A percentile compares a stretch with the other conserved stretches of the same genome.
phyloP scores from a whole-genome alignment of 2,797 vertebrate genomes.

The Bovichtus variegatus region DNA sequence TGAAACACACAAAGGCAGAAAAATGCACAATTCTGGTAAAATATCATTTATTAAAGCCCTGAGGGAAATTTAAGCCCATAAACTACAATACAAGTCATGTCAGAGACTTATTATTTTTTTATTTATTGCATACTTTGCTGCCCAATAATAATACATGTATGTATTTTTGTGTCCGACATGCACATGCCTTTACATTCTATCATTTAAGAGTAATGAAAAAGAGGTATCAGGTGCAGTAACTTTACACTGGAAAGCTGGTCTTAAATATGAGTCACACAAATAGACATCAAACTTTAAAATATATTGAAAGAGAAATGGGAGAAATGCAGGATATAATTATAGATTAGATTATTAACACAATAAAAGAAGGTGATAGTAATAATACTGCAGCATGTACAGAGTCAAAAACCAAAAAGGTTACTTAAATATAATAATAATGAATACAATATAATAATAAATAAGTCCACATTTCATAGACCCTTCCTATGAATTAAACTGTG shows the following conservation, averaged over 20 bases:
- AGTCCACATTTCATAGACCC: neutral
- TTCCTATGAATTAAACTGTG: constrained; percentile 1
- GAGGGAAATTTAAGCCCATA: neutral
- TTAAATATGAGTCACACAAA: too few relatives aligned
- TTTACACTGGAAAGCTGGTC: neutral
- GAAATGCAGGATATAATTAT: too few relatives aligned
- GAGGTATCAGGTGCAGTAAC: neutral
- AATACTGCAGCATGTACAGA: too few relatives aligned
- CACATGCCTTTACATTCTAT: neutral
- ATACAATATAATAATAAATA: too few relatives aligned
- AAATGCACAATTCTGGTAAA: constrained; percentile 12
- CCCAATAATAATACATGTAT: neutral
- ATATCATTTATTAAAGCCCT: constrained; percentile 9
- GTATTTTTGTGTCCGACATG: neutral
- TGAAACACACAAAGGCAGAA: constrained; percentile 66
- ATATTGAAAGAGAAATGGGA: too few relatives aligned
- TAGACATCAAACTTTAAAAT: too few relatives aligned
- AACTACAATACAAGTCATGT: neutral
- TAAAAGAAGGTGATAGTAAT: too few relatives aligned
- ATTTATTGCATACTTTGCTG: neutral
- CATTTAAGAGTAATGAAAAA: neutral
- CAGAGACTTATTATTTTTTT: neutral
- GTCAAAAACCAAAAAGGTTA: too few relatives aligned
- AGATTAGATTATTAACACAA: too few relatives aligned
- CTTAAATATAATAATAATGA: too few relatives aligned